A percentile compares a stretch with the other conserved stretches of the same genome.
Evolutionary conservation across 2,888 invertebrate genomes (phyloP).

Genomic region (Mythimna impura): DNA sequence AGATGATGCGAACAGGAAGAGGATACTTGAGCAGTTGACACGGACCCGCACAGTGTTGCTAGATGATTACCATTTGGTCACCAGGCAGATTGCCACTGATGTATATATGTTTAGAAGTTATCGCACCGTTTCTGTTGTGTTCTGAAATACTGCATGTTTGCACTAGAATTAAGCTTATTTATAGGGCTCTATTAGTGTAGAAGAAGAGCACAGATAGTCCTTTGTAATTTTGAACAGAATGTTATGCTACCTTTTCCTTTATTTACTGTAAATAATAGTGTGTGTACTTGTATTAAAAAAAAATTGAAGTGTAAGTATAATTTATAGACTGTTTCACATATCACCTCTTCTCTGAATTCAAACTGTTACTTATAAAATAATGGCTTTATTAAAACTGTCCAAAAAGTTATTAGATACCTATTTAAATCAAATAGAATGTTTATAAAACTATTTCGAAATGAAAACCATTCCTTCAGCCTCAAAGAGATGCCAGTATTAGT

Average conservation of each 20-base stretch:
- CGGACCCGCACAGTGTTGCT: conserved; percentile 83
- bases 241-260: neutral
- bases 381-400: neutral
- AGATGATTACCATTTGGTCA: conserved; percentile 85
- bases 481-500: too few species aligned
- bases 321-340: too few species aligned
- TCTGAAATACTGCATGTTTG: conserved; percentile 50
- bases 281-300: too few species aligned
- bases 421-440: neutral
- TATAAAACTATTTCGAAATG: neutral
- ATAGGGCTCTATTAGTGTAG: too few species aligned
- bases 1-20: conserved; percentile 81
- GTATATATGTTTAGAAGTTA: conserved; percentile 87
- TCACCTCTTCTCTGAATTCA: neutral
- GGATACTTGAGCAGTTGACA: conserved; percentile 83
- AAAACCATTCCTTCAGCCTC: too few species aligned
- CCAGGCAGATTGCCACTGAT: conserved; percentile 85
- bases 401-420: neutral
- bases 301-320: too few species aligned
- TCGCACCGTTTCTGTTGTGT: conserved; percentile 86
- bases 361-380: neutral
- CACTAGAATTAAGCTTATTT: neutral
- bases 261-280: neutral
- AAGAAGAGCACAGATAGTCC: neutral
- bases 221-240: neutral